phyloP scores from a whole-genome alignment of 2,888 invertebrate species.

The Trichopria drosophilae region DNA sequence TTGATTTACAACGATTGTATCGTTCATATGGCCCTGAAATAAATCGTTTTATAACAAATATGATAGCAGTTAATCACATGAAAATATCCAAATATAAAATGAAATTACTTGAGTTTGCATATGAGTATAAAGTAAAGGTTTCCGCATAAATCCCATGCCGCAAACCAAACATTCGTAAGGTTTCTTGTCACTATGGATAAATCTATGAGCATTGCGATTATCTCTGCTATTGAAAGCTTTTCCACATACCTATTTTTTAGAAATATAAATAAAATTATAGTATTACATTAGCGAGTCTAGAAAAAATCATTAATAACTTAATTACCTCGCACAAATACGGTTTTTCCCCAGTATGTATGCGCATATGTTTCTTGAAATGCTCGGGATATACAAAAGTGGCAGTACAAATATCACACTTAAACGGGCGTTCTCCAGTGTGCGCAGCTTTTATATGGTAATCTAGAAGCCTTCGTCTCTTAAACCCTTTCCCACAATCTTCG shows the following conservation, averaged over 20 bases:
- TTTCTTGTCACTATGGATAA: constrained; percentile 83
- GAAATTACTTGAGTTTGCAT: constrained; percentile 67
- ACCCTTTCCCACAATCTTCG: constrained; percentile 71
- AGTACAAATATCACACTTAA: constrained; percentile 72
- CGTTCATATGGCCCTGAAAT: constrained; percentile 72
- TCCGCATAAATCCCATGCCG: constrained; percentile 82
- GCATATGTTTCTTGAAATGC: constrained; percentile 77
- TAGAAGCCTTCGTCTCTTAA: constrained; percentile 68
- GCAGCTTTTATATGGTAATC: constrained; percentile 81
- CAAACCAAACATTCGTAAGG: constrained; percentile 83
- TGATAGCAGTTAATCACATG: not conserved
- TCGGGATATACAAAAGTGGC: constrained; percentile 82
- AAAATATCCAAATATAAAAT: not conserved
- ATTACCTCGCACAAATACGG: constrained; percentile 73
- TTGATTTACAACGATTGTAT: constrained; percentile 81
- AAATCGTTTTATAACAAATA: not conserved
- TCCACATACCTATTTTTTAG: constrained; percentile 68
- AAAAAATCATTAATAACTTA: not conserved
- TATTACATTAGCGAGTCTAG: not conserved
- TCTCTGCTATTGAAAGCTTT: constrained; percentile 83
- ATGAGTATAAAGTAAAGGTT: constrained; percentile 75
- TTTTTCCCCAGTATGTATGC: constrained; percentile 78
- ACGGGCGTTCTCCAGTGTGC: constrained; percentile 79
- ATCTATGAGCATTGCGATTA: constrained; percentile 82
- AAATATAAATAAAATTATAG: not conserved